Base-by-base conservation (phyloP, 1,140 invertebrate genomes). In the Phortica variegata region DNA sequence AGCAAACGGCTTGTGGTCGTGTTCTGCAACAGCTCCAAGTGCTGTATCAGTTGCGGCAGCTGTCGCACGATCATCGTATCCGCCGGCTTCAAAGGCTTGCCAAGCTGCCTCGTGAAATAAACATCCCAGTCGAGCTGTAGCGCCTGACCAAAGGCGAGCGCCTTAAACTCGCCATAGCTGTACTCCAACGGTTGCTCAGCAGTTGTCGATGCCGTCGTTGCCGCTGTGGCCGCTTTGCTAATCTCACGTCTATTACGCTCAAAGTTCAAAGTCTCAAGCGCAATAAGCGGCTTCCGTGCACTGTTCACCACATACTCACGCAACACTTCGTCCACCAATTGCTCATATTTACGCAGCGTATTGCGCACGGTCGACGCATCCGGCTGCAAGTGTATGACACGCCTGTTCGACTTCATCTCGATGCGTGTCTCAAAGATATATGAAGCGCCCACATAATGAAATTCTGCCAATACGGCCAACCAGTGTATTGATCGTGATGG, bases 191-290 rank as follows among this genome's bases (percentile, higher is more conserved):
- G 56, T 7, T 69, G 61, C 2, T 73, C 70, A 6, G 52, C 53
- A 9, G 49, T 44, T n/a, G n/a, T n/a, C 10, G 41, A 23, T n/a
- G 15, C 29, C 18, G 19, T 33, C n/a, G n/a, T n/a, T n/a, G n/a
- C n/a, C n/a, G n/a, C n/a, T n/a, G n/a, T n/a, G 3, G 60, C 57
- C 10, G 38, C 41, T 13, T 72, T 66, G 7, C 68, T 37, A 9
- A 73, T 73, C 6, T 71, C 71, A 1, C 71, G 53, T 0, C 70
- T 55, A 45, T 50, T 62, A 3, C 71, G 58, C 52, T 74, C 71
- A 34, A 74, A 50, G 36, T 58, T 71, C 9, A 71, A 56, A 34
- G 69, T 68, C 36, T 73, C 71, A 31, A 74, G 45, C 10, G 60
- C 59, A 3, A 60, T 54, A 8, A 74, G 53, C n/a, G 71, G 55